Percentiles rank a stretch among this genome's conserved stretches.
phyloP scores from a whole-genome alignment of 1,140 invertebrate species.

The Trypoxylus dichotomus region DNA sequence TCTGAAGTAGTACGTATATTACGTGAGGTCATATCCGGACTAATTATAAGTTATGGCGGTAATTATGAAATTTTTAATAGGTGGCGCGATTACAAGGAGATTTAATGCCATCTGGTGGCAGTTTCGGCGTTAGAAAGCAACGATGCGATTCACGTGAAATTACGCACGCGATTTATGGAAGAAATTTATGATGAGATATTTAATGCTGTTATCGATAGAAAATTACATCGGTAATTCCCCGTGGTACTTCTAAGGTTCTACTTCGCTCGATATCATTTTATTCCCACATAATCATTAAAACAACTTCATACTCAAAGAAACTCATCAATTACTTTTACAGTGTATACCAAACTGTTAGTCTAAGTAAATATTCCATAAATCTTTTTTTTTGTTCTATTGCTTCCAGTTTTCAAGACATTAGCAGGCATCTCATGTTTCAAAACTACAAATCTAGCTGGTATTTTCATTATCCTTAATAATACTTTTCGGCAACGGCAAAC shows the following conservation, averaged over 20 bases:
- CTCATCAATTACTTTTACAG: too few relatives aligned
- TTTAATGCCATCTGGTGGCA: conserved; percentile 2
- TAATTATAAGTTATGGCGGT: conserved; percentile 24
- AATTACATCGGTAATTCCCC: background rate
- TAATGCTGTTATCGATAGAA: background rate
- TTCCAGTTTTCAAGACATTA: too few relatives aligned
- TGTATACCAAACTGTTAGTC: too few relatives aligned
- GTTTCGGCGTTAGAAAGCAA: background rate
- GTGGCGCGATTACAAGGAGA: conserved; percentile 8
- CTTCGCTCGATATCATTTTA: too few relatives aligned
- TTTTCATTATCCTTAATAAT: too few relatives aligned
- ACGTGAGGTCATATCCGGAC: background rate
- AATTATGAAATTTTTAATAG: conserved; percentile 26
- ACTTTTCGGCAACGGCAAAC: too few relatives aligned
- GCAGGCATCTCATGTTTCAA: too few relatives aligned
- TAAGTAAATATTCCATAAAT: too few relatives aligned
- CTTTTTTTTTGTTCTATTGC: too few relatives aligned
- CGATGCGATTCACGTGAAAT: background rate
- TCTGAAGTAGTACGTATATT: conserved; percentile 31
- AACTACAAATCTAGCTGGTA: too few relatives aligned
- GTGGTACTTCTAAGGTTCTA: background rate
- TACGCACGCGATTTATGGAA: background rate
- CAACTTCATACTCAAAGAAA: too few relatives aligned
- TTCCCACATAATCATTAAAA: too few relatives aligned
- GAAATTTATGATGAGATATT: background rate